These are phyloP conservation scores for Thymelicus sylvestris DNA, from an alignment of 2,888 invertebrate species.

Conservation along the genomic window DNA sequence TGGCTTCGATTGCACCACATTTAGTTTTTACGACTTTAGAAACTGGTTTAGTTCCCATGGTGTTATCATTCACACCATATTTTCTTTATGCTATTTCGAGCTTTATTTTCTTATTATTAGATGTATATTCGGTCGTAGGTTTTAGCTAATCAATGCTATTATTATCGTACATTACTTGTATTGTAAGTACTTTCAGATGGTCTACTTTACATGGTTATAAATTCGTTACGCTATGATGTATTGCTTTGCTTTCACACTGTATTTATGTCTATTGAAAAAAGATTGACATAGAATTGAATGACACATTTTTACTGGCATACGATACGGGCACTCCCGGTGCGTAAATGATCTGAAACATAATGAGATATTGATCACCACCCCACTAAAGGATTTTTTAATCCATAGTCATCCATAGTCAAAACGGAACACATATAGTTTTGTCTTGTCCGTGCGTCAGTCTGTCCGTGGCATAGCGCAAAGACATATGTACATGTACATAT, in stretches of 20 bases:
- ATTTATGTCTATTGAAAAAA: not conserved
- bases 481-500: too few relatives aligned
- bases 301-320: too few relatives aligned
- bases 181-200: conserved; percentile 25
- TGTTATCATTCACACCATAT: conserved; percentile 22
- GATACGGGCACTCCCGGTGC: not conserved
- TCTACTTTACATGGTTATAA: conserved; percentile 30
- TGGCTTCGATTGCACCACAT: conserved; percentile 43
- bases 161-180: conserved; percentile 10
- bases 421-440: too few relatives aligned
- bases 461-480: too few relatives aligned
- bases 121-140: not conserved
- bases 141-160: not conserved
- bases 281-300: too few relatives aligned
- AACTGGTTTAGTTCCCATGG: conserved; percentile 49
- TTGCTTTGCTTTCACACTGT: conserved; percentile 9
- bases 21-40: conserved; percentile 43
- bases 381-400: too few relatives aligned
- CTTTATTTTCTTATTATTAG: conserved; percentile 10
- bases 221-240: conserved; percentile 12
- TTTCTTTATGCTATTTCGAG: not conserved
- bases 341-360: too few relatives aligned
- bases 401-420: too few relatives aligned
- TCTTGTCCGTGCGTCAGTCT: too few relatives aligned
- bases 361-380: too few relatives aligned